Percentiles rank a stretch among this genome's conserved stretches.
phyloP scores from a whole-genome alignment of 1,140 invertebrate genomes.

The Rhyacophila brunnea region DNA sequence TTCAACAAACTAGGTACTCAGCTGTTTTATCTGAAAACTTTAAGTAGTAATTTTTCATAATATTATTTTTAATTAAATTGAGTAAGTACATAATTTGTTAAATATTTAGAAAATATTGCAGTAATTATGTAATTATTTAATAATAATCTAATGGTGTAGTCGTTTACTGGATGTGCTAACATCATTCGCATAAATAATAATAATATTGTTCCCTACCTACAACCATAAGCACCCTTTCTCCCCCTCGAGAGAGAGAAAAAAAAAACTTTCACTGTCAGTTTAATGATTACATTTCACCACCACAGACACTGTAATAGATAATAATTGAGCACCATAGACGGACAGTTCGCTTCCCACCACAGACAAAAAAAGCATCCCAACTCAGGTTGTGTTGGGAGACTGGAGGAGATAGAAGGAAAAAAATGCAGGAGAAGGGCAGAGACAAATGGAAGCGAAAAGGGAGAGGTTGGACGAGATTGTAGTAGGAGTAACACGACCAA shows the following conservation, averaged over 20 bases:
- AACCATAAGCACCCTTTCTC: slow-evolving; percentile 7
- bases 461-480: slow-evolving; percentile 10
- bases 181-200: too few relatives aligned
- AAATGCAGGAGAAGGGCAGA: slow-evolving; percentile 17
- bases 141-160: background rate
- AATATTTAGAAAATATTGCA: background rate
- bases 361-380: slow-evolving; percentile 4
- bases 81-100: too few relatives aligned
- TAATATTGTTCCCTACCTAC: slow-evolving; percentile 10
- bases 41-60: too few relatives aligned
- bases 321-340: background rate
- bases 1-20: too few relatives aligned
- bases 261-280: slow-evolving; percentile 14
- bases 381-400: background rate
- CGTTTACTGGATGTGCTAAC: too few relatives aligned
- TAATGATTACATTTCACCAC: slow-evolving; percentile 6
- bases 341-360: background rate
- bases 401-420: slow-evolving; percentile 18
- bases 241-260: background rate
- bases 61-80: too few relatives aligned
- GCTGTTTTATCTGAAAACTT: too few relatives aligned
- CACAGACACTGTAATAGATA: background rate
- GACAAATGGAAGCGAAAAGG: slow-evolving; percentile 4
- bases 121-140: background rate
- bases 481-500: slow-evolving; percentile 4